phyloP scores from a whole-genome alignment of 2,797 vertebrate genomes.

The Ceryle rudis region DNA sequence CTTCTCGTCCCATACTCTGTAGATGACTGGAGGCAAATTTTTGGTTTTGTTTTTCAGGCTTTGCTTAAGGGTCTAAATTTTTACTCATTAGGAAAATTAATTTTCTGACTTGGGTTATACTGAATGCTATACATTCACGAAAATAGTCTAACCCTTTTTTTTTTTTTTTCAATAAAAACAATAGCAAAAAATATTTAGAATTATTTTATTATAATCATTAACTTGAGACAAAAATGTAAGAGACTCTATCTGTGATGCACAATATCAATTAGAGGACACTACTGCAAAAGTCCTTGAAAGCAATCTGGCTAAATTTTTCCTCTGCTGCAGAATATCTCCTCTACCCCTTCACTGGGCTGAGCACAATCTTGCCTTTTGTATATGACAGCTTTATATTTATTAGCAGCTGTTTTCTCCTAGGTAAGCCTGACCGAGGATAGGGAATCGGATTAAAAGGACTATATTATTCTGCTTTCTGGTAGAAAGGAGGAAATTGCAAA shows the following conservation, averaged over 20 bases:
- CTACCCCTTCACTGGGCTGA: not conserved
- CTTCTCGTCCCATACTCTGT: not conserved
- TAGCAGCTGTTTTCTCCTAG: constrained; percentile 33
- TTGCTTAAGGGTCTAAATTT: not conserved
- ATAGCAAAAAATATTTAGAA: not conserved
- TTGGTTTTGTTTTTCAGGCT: not conserved
- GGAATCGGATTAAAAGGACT: not conserved
- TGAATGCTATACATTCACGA: not conserved
- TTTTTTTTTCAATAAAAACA: not conserved
- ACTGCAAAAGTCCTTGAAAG: not conserved
- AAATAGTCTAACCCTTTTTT: not conserved
- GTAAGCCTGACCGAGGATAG: not conserved
- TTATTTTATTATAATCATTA: not conserved
- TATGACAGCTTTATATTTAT: constrained; percentile 19
- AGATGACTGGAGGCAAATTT: not conserved
- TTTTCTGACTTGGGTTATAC: not conserved
- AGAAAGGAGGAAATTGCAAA: not conserved
- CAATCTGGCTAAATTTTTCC: not conserved
- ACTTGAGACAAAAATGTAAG: not conserved
- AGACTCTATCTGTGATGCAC: not conserved
- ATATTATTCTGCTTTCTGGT: not conserved
- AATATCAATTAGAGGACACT: not conserved
- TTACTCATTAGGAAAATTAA: not conserved
- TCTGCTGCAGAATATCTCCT: not conserved
- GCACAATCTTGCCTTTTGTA: constrained; percentile 10